Conservation (phyloP, 1,140 invertebrate species). For the Rhopalosiphum maidis region DNA sequence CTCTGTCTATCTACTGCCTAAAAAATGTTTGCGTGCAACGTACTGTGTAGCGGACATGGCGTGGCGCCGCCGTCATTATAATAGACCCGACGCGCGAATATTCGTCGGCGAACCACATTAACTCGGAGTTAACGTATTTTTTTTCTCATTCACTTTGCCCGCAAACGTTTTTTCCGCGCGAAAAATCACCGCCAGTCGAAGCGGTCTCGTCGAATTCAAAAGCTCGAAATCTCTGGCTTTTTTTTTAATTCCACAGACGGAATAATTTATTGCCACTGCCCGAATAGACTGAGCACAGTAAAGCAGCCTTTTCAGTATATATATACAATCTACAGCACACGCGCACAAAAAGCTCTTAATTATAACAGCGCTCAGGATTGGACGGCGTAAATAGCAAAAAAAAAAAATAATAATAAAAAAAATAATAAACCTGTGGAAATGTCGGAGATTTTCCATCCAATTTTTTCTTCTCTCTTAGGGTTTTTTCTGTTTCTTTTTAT, state of each 20-base stretch:
- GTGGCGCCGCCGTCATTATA: background rate
- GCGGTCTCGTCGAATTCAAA: background rate
- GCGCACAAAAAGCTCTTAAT: background rate
- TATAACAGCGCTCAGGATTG: background rate
- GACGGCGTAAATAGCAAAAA: background rate
- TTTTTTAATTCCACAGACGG: background rate
- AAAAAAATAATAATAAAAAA: background rate
- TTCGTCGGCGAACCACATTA: background rate
- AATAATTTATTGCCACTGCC: background rate
- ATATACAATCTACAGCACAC: background rate
- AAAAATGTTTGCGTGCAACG: background rate
- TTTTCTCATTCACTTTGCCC: background rate
- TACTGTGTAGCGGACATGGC: background rate
- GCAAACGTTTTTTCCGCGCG: background rate
- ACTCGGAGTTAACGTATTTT: background rate
- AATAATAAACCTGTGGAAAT: slow-evolving; percentile 13
- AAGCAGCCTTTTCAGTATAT: background rate
- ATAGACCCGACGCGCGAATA: background rate
- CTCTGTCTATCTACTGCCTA: too few relatives aligned
- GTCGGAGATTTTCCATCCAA: background rate
- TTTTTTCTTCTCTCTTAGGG: background rate
- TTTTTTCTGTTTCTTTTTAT: background rate
- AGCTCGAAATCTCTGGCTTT: background rate
- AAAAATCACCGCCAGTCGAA: background rate
- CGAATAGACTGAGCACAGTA: background rate